phyloP scores from a whole-genome alignment of 2,113 vertebrate genomes.

The Psettodes erumei region DNA sequence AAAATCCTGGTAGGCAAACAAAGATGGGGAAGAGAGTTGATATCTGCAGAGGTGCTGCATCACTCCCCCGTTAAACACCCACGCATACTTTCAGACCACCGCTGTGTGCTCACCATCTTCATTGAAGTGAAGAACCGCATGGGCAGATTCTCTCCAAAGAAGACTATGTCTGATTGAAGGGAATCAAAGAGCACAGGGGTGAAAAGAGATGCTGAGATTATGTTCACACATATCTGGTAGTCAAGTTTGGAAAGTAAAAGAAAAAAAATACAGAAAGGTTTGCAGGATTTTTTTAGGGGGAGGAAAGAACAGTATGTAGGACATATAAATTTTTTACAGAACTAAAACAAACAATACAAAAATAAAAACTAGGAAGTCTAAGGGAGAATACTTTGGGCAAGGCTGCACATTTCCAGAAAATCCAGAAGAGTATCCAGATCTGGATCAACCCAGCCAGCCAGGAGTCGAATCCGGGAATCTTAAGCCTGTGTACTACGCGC shows the following conservation, averaged over 20 bases:
- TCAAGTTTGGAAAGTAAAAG: background rate
- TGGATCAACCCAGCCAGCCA: no score
- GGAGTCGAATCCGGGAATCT: no score
- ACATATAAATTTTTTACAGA: background rate
- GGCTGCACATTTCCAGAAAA: no score
- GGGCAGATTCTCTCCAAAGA: slow-evolving; percentile 92
- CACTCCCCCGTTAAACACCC: slow-evolving; percentile 3
- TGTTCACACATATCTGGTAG: background rate
- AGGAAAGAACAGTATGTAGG: background rate
- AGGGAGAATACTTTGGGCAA: no score
- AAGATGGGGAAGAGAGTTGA: background rate
- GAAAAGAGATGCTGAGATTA: background rate
- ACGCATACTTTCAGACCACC: background rate
- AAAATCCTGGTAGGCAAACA: slow-evolving; percentile 85
- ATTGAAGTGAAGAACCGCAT: slow-evolving; percentile 88
- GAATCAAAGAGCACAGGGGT: background rate
- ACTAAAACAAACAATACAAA: background rate
- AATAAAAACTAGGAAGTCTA: no score
- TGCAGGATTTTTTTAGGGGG: background rate
- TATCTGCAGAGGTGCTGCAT: background rate
- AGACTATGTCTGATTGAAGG: slow-evolving; percentile 87
- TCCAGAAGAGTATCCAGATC: no score
- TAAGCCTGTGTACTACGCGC: no score
- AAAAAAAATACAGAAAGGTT: background rate
- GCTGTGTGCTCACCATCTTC: slow-evolving; percentile 83